Percentiles rank a stretch among this genome's conserved stretches.
phyloP scores from a whole-genome alignment of 2,797 vertebrate genomes.

The Xyrichtys novacula region DNA sequence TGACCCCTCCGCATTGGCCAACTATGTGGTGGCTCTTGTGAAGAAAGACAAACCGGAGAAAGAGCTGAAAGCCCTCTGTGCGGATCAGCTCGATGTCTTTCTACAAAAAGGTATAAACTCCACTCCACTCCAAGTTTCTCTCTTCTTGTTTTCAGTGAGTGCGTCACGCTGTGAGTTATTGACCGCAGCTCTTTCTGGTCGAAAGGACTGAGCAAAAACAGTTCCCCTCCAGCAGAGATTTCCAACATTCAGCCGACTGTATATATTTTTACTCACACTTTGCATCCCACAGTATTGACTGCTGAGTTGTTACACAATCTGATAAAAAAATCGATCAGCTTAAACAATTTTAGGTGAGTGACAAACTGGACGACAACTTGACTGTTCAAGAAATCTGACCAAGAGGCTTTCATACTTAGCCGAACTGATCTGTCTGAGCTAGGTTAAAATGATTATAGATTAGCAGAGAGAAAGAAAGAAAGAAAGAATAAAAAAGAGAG shows the following conservation, averaged over 20 bases:
- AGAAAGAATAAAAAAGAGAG: too few species aligned
- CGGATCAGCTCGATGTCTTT: constrained; percentile 98
- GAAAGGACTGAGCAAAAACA: neutral
- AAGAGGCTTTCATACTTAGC: too few species aligned
- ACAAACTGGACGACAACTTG: too few species aligned
- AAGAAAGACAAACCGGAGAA: constrained; percentile 99
- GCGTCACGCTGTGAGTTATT: neutral
- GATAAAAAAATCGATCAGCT: too few species aligned
- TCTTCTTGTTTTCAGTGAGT: neutral
- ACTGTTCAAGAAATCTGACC: too few species aligned
- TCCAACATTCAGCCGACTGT: neutral
- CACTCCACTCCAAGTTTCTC: neutral
- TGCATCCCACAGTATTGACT: neutral
- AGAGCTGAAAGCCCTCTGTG: constrained; percentile 96
- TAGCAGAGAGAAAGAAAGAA: too few species aligned
- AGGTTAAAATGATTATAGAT: too few species aligned
- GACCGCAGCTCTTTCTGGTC: neutral
- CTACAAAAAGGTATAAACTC: constrained; percentile 93
- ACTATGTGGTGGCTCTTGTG: constrained; percentile 98
- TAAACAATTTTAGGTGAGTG: too few species aligned
- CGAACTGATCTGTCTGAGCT: too few species aligned
- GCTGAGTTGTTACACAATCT: too few species aligned
- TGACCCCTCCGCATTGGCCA: constrained; percentile 96
- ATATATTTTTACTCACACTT: neutral
- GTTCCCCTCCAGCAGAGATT: neutral